Base-by-base conservation (phyloP, 2,797 vertebrate genomes). In the Sylvia borin region DNA sequence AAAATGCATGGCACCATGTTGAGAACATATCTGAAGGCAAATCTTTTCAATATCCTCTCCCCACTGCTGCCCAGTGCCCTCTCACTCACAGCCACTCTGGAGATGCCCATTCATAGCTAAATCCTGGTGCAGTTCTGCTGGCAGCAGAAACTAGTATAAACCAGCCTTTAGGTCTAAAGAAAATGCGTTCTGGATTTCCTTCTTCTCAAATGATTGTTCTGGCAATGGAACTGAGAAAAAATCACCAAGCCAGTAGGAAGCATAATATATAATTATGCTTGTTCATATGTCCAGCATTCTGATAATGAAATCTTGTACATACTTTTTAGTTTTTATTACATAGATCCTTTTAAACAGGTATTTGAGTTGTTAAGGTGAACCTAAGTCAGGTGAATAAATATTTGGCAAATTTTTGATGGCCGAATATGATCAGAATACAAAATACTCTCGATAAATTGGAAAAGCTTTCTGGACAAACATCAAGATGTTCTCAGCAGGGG, bases 41-140 rank as follows among this genome's bases (percentile, higher is more conserved):
- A 32, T 7, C 1, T 72, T 51, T 21, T 7, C 22, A 32, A 16
- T 21, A 11, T 34, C 20, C 24, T 38, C 20, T 70, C 72, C 32
- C 20, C 19, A 66, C 5, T 0, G 0, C 14, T 27, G 24, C 19
- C 17, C 19, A 26, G 14, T 47, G 12, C 19, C 7, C 19, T 57
- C 25, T 76, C 14, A 80, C 13, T 11, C 29, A 34, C 5, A 7
- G 9, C 6, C 10, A 11, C 20, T 77, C 40, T 24, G 58, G 55
- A 73, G 74, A 47, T n/a, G 32, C 20, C 18, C 38, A 17, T 16
- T 47, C 34, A 6, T 7, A 78, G 16, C 67, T 71, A 66, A 2
- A 5, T 13, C 5, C 4, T 50, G 32, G 14, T 32, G 32, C 10
- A 72, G 32, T 70, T 62, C n/a, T 76, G 16, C 54, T 74, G 38